These are phyloP conservation scores for Zaprionus taronus DNA, from an alignment of 1,140 invertebrate genomes.

Conservation along the genomic window DNA sequence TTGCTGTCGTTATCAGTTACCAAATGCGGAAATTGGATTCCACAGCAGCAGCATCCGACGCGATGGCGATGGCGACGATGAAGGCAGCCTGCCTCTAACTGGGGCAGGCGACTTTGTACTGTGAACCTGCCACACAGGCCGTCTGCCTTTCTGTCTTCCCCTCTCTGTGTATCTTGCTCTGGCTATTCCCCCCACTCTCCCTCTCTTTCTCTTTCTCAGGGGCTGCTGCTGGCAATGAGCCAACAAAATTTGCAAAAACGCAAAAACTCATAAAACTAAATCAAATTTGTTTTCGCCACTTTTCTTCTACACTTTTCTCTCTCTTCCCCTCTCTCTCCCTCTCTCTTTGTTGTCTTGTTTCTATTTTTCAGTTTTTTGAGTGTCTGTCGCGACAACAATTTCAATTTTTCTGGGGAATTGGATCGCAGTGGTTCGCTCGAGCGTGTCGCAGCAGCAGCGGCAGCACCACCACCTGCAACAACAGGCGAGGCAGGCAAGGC, in stretches of 20 bases:
- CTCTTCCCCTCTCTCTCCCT: background rate
- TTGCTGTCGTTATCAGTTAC: slow-evolving; percentile 25
- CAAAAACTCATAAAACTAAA: slow-evolving; percentile 44
- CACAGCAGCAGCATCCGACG: slow-evolving; percentile 29
- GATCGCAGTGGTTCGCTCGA: slow-evolving; percentile 1
- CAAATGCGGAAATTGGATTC: slow-evolving; percentile 71
- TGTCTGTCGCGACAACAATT: slow-evolving; percentile 43
- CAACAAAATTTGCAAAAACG: slow-evolving; percentile 45
- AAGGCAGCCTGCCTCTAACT: slow-evolving; percentile 12
- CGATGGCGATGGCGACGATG: slow-evolving; percentile 28
- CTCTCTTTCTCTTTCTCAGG: no score
- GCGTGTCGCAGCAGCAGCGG: background rate
- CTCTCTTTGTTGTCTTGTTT: background rate
- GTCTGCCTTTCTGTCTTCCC: background rate
- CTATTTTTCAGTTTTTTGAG: slow-evolving; percentile 10
- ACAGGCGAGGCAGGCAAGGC: background rate
- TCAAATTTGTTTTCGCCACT: slow-evolving; percentile 46
- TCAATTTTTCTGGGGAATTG: slow-evolving; percentile 24
- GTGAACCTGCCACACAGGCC: slow-evolving; percentile 47
- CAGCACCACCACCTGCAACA: slow-evolving; percentile 57
- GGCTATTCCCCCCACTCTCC: no score
- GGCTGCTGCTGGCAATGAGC: slow-evolving; percentile 41
- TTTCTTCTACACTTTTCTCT: slow-evolving; percentile 1
- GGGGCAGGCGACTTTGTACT: slow-evolving; percentile 50
- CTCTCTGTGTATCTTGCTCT: background rate